Percentiles rank a stretch among this genome's conserved stretches.
These are phyloP conservation scores for Passer montanus DNA, from an alignment of 2,113 vertebrate species.

Conservation along the genomic window DNA sequence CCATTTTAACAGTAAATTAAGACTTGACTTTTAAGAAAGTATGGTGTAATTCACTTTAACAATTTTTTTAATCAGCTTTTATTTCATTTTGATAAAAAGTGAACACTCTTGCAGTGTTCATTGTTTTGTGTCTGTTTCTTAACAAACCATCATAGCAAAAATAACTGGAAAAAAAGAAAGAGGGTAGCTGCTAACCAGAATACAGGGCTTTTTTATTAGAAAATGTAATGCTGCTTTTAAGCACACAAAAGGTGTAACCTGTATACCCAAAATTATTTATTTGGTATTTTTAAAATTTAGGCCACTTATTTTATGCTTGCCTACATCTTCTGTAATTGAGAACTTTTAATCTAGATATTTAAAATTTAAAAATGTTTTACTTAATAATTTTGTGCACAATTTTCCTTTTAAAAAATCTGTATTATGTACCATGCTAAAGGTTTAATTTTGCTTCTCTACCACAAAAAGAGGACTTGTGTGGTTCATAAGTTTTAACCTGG, in stretches of 20 bases:
- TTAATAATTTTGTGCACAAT: fast-evolving
- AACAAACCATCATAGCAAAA: background rate
- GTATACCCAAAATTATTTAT: background rate
- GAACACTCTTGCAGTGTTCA: background rate
- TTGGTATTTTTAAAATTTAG: background rate
- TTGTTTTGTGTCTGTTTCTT: background rate
- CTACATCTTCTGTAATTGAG: background rate
- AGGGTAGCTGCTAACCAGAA: background rate
- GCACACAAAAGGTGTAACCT: background rate
- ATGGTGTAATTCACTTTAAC: background rate
- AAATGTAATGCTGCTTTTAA: background rate
- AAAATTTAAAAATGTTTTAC: background rate
- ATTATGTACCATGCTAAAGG: background rate
- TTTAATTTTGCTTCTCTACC: background rate
- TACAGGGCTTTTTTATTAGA: background rate
- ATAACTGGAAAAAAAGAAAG: background rate
- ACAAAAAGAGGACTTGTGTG: background rate
- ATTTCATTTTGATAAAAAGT: background rate
- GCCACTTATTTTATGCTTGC: background rate
- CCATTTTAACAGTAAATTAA: background rate
- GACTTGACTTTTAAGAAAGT: background rate
- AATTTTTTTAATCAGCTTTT: background rate
- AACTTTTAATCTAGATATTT: background rate
- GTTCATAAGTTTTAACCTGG: background rate
- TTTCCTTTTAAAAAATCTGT: background rate